Evolutionary conservation across 1,140 invertebrate genomes (phyloP).

Genomic region (Camponotus pennsylvanicus): DNA sequence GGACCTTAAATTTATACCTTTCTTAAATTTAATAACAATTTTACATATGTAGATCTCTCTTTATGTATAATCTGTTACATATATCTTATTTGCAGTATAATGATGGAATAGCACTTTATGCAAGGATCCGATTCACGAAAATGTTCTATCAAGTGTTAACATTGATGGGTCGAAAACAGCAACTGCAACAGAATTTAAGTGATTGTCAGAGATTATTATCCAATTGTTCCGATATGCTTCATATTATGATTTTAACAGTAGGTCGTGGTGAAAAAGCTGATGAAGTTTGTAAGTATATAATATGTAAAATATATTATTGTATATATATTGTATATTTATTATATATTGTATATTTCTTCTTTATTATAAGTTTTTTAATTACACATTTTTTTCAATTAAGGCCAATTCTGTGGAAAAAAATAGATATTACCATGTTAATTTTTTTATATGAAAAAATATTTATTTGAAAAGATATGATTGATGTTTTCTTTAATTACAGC

Average conservation of each 20-base stretch:
- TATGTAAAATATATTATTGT: not conserved
- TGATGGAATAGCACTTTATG: slow-evolving; percentile 90
- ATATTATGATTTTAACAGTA: slow-evolving; percentile 92
- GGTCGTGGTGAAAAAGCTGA: slow-evolving; percentile 91
- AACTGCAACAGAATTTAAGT: slow-evolving; percentile 86
- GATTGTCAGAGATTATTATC: slow-evolving; percentile 90
- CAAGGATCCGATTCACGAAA: slow-evolving; percentile 94
- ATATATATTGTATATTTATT: too few relatives aligned
- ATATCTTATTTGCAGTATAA: slow-evolving; percentile 84
- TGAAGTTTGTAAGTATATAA: slow-evolving; percentile 88
- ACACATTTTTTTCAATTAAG: not conserved
- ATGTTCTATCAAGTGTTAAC: slow-evolving; percentile 94
- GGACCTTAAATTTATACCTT: not conserved
- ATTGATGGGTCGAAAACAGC: slow-evolving; percentile 89
- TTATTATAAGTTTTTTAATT: slow-evolving; percentile 13
- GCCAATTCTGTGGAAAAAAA: slow-evolving; percentile 19
- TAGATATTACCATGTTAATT: not conserved
- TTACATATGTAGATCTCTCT: not conserved
- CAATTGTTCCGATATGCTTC: slow-evolving; percentile 92
- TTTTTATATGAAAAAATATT: slow-evolving; percentile 22
- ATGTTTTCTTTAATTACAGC: slow-evolving; percentile 76
- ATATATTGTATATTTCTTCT: not conserved
- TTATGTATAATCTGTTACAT: slow-evolving; percentile 22
- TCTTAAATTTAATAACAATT: not conserved
- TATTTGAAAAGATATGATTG: not conserved